Evolutionary conservation across 2,113 vertebrate species (phyloP).

Genomic region (Anarhynchus alexandrinus): DNA sequence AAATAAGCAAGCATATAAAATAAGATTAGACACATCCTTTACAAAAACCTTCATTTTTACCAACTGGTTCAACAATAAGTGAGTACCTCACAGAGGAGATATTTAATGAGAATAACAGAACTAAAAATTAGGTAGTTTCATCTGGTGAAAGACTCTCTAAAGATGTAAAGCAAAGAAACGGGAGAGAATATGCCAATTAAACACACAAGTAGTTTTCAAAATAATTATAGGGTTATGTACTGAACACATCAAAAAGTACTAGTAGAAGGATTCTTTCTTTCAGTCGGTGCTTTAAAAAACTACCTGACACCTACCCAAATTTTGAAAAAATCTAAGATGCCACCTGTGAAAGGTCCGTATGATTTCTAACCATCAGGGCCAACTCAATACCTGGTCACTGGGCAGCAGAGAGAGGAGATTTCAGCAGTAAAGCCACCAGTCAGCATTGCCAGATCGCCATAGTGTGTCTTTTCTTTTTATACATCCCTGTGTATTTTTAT

Average conservation of each 20-base stretch:
- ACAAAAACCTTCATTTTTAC: not conserved
- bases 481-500: not conserved
- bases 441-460: not conserved
- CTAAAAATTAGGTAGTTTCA: not conserved
- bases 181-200: constrained; percentile 27
- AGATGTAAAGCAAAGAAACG: not conserved
- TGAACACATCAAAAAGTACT: not conserved
- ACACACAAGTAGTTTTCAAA: not conserved
- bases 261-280: not conserved
- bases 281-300: not conserved
- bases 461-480: not conserved
- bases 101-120: not conserved
- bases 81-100: not conserved
- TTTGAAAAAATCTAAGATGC: not conserved
- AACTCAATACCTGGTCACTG: not conserved
- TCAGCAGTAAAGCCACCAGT: not conserved
- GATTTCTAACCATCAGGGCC: not conserved
- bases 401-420: not conserved
- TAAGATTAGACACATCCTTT: not conserved
- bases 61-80: not conserved
- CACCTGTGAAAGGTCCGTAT: not conserved
- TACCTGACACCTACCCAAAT: not conserved
- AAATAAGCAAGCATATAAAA: not conserved
- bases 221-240: not conserved
- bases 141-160: not conserved